phyloP scores from a whole-genome alignment of 2,797 vertebrate species.

The Lates japonicus region DNA sequence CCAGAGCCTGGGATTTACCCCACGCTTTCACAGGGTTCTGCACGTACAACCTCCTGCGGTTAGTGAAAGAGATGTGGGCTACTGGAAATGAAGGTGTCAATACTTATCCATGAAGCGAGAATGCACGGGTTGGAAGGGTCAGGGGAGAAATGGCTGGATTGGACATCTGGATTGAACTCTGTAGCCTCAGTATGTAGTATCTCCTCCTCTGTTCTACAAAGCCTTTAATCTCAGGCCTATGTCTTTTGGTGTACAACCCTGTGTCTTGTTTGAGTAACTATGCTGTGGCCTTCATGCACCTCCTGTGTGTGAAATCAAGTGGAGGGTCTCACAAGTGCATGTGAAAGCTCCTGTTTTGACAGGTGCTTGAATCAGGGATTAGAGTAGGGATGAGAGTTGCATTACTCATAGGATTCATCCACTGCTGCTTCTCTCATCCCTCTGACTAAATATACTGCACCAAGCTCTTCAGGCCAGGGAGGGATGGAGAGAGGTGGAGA shows the following conservation, averaged over 20 bases:
- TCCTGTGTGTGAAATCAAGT: constrained; percentile 48
- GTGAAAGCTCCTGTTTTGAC: constrained; percentile 80
- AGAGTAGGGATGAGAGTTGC: constrained; percentile 72
- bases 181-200: background rate
- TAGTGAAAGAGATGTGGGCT: constrained; percentile 7
- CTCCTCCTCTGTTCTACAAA: constrained; percentile 49
- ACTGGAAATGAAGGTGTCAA: constrained; percentile 40
- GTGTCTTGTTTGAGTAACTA: constrained; percentile 29
- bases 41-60: constrained; percentile 10
- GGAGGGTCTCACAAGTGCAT: constrained; percentile 58
- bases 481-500: constrained; percentile 32
- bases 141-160: constrained; percentile 8
- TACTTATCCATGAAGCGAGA: constrained; percentile 10
- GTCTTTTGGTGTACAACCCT: constrained; percentile 33
- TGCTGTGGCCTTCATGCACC: constrained; percentile 24
- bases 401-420: constrained; percentile 79
- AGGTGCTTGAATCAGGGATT: constrained; percentile 80
- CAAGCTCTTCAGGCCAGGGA: constrained; percentile 46
- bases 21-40: constrained; percentile 16
- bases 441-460: constrained; percentile 70
- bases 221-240: constrained; percentile 54
- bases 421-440: constrained; percentile 63
- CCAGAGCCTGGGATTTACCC: constrained; percentile 57
- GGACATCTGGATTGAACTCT: constrained; percentile 28
- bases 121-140: constrained; percentile 8